These are phyloP conservation scores for Acleris sparsana DNA, from an alignment of 2,888 invertebrate species.

Conservation along the genomic window DNA sequence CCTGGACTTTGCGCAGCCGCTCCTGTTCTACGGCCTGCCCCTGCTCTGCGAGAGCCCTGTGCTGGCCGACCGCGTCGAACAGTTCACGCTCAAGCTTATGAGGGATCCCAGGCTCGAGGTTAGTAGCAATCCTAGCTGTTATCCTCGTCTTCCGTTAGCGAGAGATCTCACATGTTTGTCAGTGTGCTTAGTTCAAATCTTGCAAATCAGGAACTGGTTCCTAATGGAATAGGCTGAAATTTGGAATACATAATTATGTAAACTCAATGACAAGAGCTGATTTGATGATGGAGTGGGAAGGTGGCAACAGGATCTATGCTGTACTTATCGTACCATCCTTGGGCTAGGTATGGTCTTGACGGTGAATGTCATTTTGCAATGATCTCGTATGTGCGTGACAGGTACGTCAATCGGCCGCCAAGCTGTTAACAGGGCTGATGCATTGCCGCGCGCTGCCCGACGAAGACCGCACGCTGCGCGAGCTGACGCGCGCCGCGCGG, in stretches of 20 bases:
- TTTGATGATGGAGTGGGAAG: too few relatives aligned
- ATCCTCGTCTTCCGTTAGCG: too few relatives aligned
- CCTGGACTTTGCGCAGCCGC: constrained; percentile 87
- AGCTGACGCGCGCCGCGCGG: constrained; percentile 59
- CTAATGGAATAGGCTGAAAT: too few relatives aligned
- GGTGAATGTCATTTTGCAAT: background rate
- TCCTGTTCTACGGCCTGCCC: constrained; percentile 89
- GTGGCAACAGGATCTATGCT: too few relatives aligned
- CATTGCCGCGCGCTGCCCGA: constrained; percentile 91
- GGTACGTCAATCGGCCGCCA: constrained; percentile 92
- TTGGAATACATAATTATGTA: too few relatives aligned
- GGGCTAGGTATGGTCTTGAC: too few relatives aligned
- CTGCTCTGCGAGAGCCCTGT: constrained; percentile 75
- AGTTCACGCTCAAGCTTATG: constrained; percentile 86
- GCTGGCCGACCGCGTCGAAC: constrained; percentile 80
- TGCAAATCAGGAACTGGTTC: too few relatives aligned
- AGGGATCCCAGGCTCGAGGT: constrained; percentile 88
- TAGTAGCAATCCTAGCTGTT: too few relatives aligned
- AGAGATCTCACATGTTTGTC: too few relatives aligned
- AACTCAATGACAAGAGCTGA: too few relatives aligned
- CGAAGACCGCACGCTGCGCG: constrained; percentile 67
- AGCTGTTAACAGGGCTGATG: constrained; percentile 92
- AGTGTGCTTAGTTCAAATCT: too few relatives aligned
- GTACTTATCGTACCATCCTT: too few relatives aligned
- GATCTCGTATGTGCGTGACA: constrained; percentile 38